These are phyloP conservation scores for Notolepis coatsorum DNA, from an alignment of 2,797 vertebrate species.

Conservation along the genomic window DNA sequence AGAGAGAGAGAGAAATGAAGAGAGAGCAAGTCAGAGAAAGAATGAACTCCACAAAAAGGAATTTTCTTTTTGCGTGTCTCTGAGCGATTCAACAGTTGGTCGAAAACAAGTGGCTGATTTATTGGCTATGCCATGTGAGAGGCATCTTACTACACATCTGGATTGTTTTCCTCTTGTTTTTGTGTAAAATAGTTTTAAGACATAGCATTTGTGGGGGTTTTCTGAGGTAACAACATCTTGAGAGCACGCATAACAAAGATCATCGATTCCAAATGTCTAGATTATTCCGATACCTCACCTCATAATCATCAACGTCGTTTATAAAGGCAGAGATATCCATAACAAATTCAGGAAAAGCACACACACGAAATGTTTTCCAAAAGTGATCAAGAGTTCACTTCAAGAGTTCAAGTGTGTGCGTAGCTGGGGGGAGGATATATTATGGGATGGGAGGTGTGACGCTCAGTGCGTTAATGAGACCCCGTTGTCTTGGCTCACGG, in stretches of 20 bases:
- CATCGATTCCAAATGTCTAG: neutral
- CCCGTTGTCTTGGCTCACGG: conserved; percentile 64
- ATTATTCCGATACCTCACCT: neutral
- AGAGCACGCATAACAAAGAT: neutral
- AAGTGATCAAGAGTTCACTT: too few species aligned
- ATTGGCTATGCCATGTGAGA: conserved; percentile 22
- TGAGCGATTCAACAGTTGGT: conserved; percentile 24
- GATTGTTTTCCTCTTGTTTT: conserved; percentile 12
- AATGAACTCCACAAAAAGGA: conserved; percentile 12
- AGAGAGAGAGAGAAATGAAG: neutral
- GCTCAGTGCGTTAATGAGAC: conserved; percentile 48
- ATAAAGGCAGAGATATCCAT: neutral
- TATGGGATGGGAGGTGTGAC: conserved; percentile 35
- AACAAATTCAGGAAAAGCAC: neutral
- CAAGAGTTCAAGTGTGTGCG: too few species aligned
- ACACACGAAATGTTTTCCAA: conserved; percentile 8
- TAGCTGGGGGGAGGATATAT: conserved; percentile 15
- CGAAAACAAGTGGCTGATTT: conserved; percentile 41
- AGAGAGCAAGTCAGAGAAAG: conserved; percentile 13
- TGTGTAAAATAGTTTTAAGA: conserved; percentile 8
- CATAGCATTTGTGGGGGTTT: neutral
- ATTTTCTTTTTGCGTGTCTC: conserved; percentile 21
- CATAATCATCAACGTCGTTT: neutral
- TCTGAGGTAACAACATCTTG: neutral
- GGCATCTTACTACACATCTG: conserved; percentile 29